Percentiles rank a stretch among this genome's conserved stretches.
Evolutionary conservation across 2,888 invertebrate genomes (phyloP).

Genomic region (Lithosia quadra): DNA sequence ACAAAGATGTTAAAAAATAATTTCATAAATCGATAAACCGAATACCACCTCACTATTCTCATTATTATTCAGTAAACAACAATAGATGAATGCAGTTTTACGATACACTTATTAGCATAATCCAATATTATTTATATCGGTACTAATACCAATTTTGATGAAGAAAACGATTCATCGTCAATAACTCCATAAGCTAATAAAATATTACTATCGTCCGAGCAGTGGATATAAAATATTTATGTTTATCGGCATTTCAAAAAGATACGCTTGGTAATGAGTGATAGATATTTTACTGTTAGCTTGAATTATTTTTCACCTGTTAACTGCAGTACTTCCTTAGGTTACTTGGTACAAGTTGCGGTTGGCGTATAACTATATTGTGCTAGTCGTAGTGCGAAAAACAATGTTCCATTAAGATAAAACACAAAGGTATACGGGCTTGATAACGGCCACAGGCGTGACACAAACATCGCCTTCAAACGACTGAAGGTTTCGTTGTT

Average conservation of each 20-base stretch:
- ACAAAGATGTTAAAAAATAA: neutral
- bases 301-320: slow-evolving; percentile 23
- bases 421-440: slow-evolving; percentile 25
- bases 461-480: slow-evolving; percentile 17
- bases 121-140: slow-evolving; percentile 38
- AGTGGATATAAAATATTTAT: slow-evolving; percentile 34
- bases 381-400: slow-evolving; percentile 16
- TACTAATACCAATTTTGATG: slow-evolving; percentile 20
- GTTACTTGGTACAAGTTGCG: neutral
- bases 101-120: slow-evolving; percentile 37
- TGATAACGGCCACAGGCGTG: slow-evolving; percentile 19
- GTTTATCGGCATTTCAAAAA: slow-evolving; percentile 30
- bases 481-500: slow-evolving; percentile 13
- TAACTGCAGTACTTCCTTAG: neutral
- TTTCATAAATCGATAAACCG: slow-evolving; percentile 3
- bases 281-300: slow-evolving; percentile 29
- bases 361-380: slow-evolving; percentile 3
- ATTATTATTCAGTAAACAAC: slow-evolving; percentile 23
- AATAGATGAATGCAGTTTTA: slow-evolving; percentile 30
- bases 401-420: slow-evolving; percentile 17
- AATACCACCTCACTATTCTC: slow-evolving; percentile 19
- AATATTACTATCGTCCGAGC: slow-evolving; percentile 28
- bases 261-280: slow-evolving; percentile 22
- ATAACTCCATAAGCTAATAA: slow-evolving; percentile 12
- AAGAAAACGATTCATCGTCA: slow-evolving; percentile 21